phyloP scores from a whole-genome alignment of 2,888 invertebrate genomes.

The Protula sp. region DNA sequence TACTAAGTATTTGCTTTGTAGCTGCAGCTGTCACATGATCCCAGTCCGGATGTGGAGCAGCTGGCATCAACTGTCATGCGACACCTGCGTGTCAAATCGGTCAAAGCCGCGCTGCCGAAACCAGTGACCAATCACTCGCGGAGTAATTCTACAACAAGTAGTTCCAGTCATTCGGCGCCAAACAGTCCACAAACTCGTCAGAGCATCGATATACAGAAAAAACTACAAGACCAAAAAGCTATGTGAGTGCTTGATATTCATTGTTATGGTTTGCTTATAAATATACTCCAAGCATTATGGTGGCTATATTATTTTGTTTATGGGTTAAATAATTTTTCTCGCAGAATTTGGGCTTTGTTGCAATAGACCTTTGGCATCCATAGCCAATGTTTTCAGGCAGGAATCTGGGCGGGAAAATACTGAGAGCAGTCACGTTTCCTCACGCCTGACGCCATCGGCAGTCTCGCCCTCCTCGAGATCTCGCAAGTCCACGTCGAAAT shows the following conservation, averaged over 20 bases:
- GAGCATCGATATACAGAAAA: background rate
- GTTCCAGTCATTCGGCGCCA: slow-evolving; percentile 30
- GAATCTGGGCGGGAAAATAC: no score
- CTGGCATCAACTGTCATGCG: slow-evolving; percentile 63
- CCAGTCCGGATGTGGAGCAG: slow-evolving; percentile 73
- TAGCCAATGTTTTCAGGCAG: no score
- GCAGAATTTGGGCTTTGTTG: no score
- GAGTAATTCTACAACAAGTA: background rate
- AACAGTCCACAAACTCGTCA: slow-evolving; percentile 45
- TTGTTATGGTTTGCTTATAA: no score
- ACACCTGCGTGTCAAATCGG: slow-evolving; percentile 5
- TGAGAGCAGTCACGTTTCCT: no score
- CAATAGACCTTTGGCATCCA: no score
- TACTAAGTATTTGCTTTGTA: background rate
- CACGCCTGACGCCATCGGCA: no score
- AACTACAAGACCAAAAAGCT: background rate
- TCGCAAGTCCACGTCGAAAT: no score
- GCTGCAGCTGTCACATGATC: slow-evolving; percentile 74
- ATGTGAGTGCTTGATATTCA: background rate
- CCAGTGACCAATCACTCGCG: background rate
- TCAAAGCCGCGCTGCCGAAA: slow-evolving; percentile 1
- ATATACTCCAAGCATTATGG: no score
- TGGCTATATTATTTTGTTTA: no score
- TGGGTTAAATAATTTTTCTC: no score
- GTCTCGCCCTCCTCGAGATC: no score